A percentile compares a stretch with the other conserved stretches of the same genome.
phyloP scores from a whole-genome alignment of 2,797 vertebrate species.

The Mus spretus region DNA sequence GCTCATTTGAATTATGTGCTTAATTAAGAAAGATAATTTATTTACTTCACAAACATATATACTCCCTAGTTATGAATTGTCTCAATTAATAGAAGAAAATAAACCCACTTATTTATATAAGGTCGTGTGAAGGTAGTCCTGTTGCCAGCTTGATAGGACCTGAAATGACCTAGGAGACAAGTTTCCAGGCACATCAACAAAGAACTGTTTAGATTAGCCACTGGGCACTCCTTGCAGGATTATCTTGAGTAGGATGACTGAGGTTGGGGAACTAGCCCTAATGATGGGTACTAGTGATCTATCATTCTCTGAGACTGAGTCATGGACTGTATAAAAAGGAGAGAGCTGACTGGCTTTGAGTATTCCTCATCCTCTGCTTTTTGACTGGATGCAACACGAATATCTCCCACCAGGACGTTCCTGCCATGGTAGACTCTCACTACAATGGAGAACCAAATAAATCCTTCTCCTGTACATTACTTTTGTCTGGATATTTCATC shows the following conservation, averaged over 20 bases:
- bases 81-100: constrained; percentile 3
- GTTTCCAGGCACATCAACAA: neutral
- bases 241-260: neutral
- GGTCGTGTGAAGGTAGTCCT: neutral
- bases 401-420: neutral
- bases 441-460: neutral
- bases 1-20: constrained; percentile 21
- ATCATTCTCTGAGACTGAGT: neutral
- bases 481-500: neutral
- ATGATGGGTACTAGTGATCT: neutral
- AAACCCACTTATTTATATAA: neutral
- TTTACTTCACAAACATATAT: constrained; percentile 20
- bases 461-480: too few relatives aligned
- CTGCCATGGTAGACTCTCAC: neutral
- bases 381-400: neutral
- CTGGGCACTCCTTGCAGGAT: neutral
- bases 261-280: neutral
- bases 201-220: neutral
- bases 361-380: neutral
- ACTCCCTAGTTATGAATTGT: neutral
- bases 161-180: neutral
- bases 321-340: neutral
- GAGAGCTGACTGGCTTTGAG: neutral
- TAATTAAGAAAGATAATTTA: neutral
- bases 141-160: neutral